Evolutionary conservation across 1,140 invertebrate genomes (phyloP).

Genomic region (Drosophila chauvacae): DNA sequence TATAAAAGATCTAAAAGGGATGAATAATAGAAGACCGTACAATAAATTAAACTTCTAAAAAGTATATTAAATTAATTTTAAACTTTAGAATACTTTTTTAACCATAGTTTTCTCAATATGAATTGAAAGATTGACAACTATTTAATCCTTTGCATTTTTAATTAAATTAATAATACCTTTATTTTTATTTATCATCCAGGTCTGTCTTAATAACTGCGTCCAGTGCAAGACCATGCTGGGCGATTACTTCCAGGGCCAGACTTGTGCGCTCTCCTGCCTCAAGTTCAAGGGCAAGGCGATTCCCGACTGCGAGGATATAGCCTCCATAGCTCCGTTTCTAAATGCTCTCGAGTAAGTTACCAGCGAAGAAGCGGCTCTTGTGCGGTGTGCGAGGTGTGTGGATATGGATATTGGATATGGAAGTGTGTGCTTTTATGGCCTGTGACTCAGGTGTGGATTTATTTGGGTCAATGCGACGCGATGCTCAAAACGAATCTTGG

Average conservation of each 20-base stretch:
- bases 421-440: conserved; percentile 53
- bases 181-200: conserved; percentile 20
- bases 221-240: conserved; percentile 95
- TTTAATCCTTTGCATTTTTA: background rate
- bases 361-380: conserved; percentile 27
- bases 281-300: conserved; percentile 92
- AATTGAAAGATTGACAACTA: background rate
- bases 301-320: conserved; percentile 92
- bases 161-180: background rate
- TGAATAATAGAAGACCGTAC: too few relatives aligned
- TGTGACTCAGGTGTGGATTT: conserved; percentile 62
- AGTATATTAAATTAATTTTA: background rate
- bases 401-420: conserved; percentile 16
- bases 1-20: too few relatives aligned
- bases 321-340: conserved; percentile 92
- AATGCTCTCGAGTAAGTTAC: conserved; percentile 85
- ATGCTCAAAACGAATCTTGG: conserved; percentile 55
- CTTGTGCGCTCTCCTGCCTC: conserved; percentile 92
- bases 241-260: conserved; percentile 92
- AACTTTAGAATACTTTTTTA: background rate
- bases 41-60: background rate
- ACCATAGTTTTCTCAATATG: background rate
- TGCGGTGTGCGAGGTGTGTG: conserved; percentile 19
- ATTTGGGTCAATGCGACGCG: conserved; percentile 71
- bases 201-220: conserved; percentile 93